phyloP scores from a whole-genome alignment of 2,797 vertebrate genomes.

The Pseudomugil tenellus region DNA sequence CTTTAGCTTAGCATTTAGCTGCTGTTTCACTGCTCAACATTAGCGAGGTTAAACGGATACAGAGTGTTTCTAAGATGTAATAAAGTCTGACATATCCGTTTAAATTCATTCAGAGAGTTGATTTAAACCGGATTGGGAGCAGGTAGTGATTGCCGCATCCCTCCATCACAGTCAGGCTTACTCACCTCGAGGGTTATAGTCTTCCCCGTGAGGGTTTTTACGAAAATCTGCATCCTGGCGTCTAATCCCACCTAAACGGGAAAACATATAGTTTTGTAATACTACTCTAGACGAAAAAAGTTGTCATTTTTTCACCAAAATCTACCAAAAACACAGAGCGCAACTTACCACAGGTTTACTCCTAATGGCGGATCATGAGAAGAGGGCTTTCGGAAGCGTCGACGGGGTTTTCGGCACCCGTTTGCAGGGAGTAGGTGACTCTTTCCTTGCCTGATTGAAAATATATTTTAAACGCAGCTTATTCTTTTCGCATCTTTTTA shows the following conservation, averaged over 20 bases:
- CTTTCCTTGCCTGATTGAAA: slow-evolving; percentile 61
- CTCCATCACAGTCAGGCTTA: slow-evolving; percentile 28
- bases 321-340: slow-evolving; percentile 24
- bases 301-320: not conserved
- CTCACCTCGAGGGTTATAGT: slow-evolving; percentile 96
- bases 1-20: slow-evolving; percentile 32
- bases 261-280: not conserved
- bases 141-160: not conserved
- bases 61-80: too few relatives aligned
- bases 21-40: not conserved
- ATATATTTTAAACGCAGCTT: not conserved
- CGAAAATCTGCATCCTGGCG: slow-evolving; percentile 93
- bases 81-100: too few relatives aligned
- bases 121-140: not conserved
- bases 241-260: slow-evolving; percentile 73
- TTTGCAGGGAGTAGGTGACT: slow-evolving; percentile 63
- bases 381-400: slow-evolving; percentile 67
- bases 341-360: slow-evolving; percentile 76
- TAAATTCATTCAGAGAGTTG: too few relatives aligned
- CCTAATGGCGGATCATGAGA: slow-evolving; percentile 88
- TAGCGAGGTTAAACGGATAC: too few relatives aligned
- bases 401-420: slow-evolving; percentile 83
- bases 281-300: too few relatives aligned
- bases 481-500: too few relatives aligned
- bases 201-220: slow-evolving; percentile 97